Conservation (phyloP, 2,797 vertebrate genomes). For the Xenentodon cancila region DNA sequence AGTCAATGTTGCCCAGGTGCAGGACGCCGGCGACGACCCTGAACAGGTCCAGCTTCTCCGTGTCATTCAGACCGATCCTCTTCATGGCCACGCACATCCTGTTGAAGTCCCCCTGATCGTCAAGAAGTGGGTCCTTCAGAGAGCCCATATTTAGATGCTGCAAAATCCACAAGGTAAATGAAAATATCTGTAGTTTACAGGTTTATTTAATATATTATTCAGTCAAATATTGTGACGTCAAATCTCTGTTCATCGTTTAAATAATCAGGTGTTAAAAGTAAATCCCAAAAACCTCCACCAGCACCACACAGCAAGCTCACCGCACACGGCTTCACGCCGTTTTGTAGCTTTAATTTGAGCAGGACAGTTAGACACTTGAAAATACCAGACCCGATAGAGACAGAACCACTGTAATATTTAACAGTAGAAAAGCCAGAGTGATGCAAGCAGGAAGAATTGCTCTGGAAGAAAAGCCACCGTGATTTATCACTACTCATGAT, state of each 20-base stretch:
- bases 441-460: constrained; percentile 15
- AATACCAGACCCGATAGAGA: not conserved
- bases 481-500: too few relatives aligned
- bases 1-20: constrained; percentile 97
- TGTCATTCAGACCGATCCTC: constrained; percentile 94
- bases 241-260: not conserved
- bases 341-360: constrained; percentile 4
- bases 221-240: constrained; percentile 11
- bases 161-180: constrained; percentile 2
- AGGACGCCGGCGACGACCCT: constrained; percentile 95
- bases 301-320: constrained; percentile 38
- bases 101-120: constrained; percentile 95
- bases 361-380: not conserved
- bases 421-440: not conserved
- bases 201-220: constrained; percentile 31
- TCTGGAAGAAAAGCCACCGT: not conserved
- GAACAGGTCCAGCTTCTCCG: constrained; percentile 97
- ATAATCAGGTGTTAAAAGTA: constrained; percentile 7
- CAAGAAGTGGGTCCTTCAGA: constrained; percentile 93
- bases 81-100: constrained; percentile 98
- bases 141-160: constrained; percentile 91
- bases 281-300: constrained; percentile 36
- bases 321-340: not conserved
- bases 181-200: not conserved
- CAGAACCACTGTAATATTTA: not conserved